Percentiles rank a stretch among this genome's conserved stretches.
These are phyloP conservation scores for Unio delphinus DNA, from an alignment of 2,888 invertebrate genomes.

Conservation along the genomic window DNA sequence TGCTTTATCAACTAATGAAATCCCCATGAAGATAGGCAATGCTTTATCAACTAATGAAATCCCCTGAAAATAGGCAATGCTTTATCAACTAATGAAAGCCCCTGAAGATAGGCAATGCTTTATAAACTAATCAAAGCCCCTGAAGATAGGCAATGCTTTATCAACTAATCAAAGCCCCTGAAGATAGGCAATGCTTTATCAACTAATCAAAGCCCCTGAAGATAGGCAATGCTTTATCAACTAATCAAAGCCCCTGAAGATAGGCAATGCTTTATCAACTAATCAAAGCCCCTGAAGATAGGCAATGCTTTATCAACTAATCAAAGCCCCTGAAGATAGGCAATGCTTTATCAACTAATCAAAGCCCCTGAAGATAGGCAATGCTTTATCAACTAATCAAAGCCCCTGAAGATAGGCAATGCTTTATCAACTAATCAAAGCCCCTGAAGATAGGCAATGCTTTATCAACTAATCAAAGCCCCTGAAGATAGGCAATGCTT, in stretches of 20 bases:
- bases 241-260: neutral
- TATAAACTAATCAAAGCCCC: too few species aligned
- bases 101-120: neutral
- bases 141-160: neutral
- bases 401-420: neutral
- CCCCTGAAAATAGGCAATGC: neutral
- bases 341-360: too few species aligned
- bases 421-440: too few species aligned
- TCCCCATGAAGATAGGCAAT: neutral
- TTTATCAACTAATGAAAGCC: too few species aligned
- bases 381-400: too few species aligned
- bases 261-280: neutral
- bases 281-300: neutral
- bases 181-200: neutral
- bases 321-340: neutral
- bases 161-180: too few species aligned
- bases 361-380: neutral
- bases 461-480: too few species aligned
- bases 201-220: neutral
- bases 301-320: too few species aligned
- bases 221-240: neutral
- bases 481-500: neutral
- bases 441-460: neutral
- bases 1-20: too few species aligned
- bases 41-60: too few species aligned